Evolutionary conservation across 37 sponge, comb jelly and placozoan genomes (phyloP).

Genomic region (Geodia barretti): DNA sequence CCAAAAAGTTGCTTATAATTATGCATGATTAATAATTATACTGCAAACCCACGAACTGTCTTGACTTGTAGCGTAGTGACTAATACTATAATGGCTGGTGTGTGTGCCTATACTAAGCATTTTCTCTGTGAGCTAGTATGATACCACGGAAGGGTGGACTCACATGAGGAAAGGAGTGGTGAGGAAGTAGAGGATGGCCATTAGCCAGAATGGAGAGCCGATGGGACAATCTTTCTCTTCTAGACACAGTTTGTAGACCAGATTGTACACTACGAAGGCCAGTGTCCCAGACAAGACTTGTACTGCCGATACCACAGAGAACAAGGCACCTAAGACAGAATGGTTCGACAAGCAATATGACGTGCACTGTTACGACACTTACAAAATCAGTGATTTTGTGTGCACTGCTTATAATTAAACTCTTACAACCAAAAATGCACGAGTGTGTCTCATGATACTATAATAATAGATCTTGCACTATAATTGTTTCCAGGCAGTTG

Average conservation of each 20-base stretch:
- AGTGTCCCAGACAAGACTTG: constrained; percentile 24
- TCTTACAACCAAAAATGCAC: background rate
- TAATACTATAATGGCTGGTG: no score
- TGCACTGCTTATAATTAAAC: background rate
- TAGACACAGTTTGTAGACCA: constrained; percentile 7
- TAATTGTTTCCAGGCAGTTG: no score
- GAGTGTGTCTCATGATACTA: no score
- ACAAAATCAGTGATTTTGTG: background rate
- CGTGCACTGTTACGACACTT: no score
- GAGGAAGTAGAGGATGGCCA: constrained; percentile 24
- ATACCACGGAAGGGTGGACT: background rate
- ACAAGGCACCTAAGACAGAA: constrained; percentile 26
- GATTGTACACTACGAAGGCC: constrained; percentile 8
- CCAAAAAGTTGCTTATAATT: no score
- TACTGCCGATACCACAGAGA: constrained; percentile 27
- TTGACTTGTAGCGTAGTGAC: background rate
- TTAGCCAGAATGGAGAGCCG: constrained; percentile 20
- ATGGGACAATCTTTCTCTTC: background rate
- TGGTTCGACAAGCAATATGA: background rate
- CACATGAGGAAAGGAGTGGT: constrained; percentile 23
- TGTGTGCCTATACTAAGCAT: no score
- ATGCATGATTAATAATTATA: no score
- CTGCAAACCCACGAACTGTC: no score
- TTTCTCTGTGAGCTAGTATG: background rate
- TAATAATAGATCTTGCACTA: no score